Percentiles rank a stretch among this genome's conserved stretches.
Conservation (phyloP, 2,888 invertebrate species). For the Rotaria sp. region DNA sequence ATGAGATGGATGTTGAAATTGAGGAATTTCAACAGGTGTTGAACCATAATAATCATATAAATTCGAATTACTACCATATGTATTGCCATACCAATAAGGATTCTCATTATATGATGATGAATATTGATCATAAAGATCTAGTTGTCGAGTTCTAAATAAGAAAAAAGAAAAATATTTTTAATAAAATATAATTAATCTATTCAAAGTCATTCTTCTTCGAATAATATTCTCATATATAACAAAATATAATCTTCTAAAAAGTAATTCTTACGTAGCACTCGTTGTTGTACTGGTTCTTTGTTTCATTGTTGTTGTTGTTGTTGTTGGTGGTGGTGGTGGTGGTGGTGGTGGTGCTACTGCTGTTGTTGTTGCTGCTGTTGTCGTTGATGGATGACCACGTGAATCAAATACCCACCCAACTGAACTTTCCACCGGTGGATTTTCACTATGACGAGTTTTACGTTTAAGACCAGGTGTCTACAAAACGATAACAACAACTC, state of each 20-base stretch:
- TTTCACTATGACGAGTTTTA: slow-evolving; percentile 64
- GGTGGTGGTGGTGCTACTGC: background rate
- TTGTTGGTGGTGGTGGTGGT: background rate
- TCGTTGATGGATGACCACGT: background rate
- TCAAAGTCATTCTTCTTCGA: background rate
- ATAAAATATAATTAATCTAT: background rate
- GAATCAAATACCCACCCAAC: slow-evolving; percentile 89
- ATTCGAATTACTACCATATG: slow-evolving; percentile 16
- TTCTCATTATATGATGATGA: background rate
- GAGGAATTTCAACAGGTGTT: slow-evolving; percentile 24
- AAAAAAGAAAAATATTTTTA: background rate
- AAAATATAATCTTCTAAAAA: too few species aligned
- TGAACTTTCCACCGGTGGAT: slow-evolving; percentile 82
- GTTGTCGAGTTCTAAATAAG: background rate
- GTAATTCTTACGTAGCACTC: background rate
- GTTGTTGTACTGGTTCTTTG: background rate
- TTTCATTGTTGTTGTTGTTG: background rate
- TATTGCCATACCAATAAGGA: background rate
- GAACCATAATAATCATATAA: slow-evolving; percentile 8
- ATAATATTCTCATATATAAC: background rate
- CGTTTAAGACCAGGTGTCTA: slow-evolving; percentile 46
- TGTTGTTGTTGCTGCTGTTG: background rate
- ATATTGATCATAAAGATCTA: slow-evolving; percentile 11
- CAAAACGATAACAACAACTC: background rate
- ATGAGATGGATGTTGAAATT: slow-evolving; percentile 82